phyloP scores from a whole-genome alignment of 2,888 invertebrate genomes.

The Hoplodrina blanda region DNA sequence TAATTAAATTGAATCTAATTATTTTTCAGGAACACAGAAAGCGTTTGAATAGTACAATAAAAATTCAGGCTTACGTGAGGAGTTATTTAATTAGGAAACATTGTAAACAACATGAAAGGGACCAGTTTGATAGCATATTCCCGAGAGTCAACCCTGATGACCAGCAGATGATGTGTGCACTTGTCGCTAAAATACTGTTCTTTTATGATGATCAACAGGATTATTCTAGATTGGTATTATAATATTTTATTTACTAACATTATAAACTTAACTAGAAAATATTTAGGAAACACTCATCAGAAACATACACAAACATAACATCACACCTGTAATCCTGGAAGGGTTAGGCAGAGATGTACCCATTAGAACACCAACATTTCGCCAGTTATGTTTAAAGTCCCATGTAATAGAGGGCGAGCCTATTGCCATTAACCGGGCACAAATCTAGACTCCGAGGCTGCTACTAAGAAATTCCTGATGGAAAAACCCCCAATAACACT shows the following conservation, averaged over 20 bases:
- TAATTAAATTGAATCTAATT: not conserved
- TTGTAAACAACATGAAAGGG: constrained; percentile 92
- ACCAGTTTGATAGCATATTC: constrained; percentile 92
- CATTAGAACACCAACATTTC: too few relatives aligned
- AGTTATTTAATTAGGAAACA: constrained; percentile 93
- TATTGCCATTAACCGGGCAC: too few relatives aligned
- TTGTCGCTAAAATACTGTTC: constrained; percentile 93
- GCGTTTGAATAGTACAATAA: constrained; percentile 94
- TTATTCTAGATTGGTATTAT: constrained; percentile 85
- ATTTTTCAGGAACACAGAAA: constrained; percentile 92
- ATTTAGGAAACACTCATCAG: not conserved
- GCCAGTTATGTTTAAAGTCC: too few relatives aligned
- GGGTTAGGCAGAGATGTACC: too few relatives aligned
- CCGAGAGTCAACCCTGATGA: constrained; percentile 85
- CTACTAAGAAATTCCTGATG: too few relatives aligned
- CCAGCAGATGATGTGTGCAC: constrained; percentile 86
- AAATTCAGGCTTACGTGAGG: constrained; percentile 95
- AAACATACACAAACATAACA: not conserved
- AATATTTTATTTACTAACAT: not conserved
- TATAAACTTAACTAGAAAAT: not conserved
- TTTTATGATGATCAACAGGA: constrained; percentile 94
- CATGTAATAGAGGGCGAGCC: too few relatives aligned
- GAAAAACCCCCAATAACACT: too few relatives aligned
- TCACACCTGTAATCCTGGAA: too few relatives aligned
- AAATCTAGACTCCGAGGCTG: too few relatives aligned